phyloP scores from a whole-genome alignment of 2,888 invertebrate genomes.

The Microctonus aethiopoides region DNA sequence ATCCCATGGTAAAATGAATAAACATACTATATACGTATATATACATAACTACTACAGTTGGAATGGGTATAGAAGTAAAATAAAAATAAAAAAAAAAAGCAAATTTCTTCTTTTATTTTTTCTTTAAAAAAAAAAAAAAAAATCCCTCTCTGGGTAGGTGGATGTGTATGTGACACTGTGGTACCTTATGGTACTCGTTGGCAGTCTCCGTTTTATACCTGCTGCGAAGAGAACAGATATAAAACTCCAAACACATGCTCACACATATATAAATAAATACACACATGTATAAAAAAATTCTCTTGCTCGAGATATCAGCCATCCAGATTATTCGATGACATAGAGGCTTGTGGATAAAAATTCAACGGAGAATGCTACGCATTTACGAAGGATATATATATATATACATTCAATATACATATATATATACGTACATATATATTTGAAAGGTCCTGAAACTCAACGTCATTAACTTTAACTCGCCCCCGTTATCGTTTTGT shows the following conservation, averaged over 20 bases:
- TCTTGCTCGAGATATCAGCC: conserved; percentile 37
- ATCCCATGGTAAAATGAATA: conserved; percentile 11
- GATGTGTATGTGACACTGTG: not conserved
- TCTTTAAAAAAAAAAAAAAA: not conserved
- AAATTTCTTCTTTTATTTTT: not conserved
- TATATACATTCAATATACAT: not conserved
- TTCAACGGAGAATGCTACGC: conserved; percentile 29
- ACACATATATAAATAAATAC: conserved; percentile 45
- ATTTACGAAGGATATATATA: conserved; percentile 15
- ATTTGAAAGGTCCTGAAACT: conserved; percentile 29
- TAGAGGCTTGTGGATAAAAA: conserved; percentile 28
- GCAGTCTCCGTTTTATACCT: conserved; percentile 25
- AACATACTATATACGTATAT: not conserved
- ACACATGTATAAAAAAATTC: conserved; percentile 22
- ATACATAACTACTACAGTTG: not conserved
- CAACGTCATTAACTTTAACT: conserved; percentile 37
- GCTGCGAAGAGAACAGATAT: conserved; percentile 27
- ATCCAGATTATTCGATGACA: conserved; percentile 38
- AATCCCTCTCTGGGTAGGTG: not conserved
- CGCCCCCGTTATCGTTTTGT: conserved; percentile 21
- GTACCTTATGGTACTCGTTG: conserved; percentile 24
- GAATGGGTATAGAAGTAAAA: not conserved
- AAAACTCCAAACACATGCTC: conserved; percentile 12
- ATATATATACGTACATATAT: not conserved
- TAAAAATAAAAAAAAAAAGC: not conserved